Conservation (phyloP, 1,140 invertebrate genomes). For the Xylocopa sonorina region DNA sequence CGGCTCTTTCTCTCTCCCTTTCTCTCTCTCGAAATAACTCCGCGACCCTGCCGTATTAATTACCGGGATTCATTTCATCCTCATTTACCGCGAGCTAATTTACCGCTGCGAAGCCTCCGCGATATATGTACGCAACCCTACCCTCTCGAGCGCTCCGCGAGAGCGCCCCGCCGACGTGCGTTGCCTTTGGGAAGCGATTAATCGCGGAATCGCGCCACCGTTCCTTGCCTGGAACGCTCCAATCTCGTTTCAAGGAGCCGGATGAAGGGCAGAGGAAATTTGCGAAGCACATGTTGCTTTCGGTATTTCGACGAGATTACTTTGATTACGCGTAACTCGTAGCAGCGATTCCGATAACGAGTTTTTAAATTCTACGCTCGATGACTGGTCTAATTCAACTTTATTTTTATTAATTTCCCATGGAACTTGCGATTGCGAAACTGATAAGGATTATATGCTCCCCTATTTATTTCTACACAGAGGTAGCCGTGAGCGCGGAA, state of each 20-base stretch:
- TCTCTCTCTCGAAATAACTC: constrained; percentile 69
- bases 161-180: constrained; percentile 31
- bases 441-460: no score
- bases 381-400: no score
- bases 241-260: not conserved
- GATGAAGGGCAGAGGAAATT: not conserved
- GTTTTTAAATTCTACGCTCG: no score
- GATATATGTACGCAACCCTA: constrained; percentile 18
- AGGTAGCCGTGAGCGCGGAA: no score
- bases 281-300: not conserved
- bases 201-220: constrained; percentile 43
- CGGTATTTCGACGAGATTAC: not conserved
- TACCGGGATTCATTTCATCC: constrained; percentile 72
- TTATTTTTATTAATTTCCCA: no score
- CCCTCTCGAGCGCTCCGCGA: not conserved
- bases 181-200: constrained; percentile 65
- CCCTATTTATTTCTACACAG: no score
- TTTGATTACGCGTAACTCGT: not conserved
- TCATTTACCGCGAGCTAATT: constrained; percentile 74
- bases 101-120: constrained; percentile 56
- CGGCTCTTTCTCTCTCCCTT: not conserved
- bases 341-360: no score
- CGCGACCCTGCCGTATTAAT: constrained; percentile 75
- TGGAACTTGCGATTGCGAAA: no score
- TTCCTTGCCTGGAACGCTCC: not conserved